Percentiles rank a stretch among this genome's conserved stretches.
These are phyloP conservation scores for Cephalopachus bancanus DNA, from an alignment of 2,797 vertebrate genomes.

Conservation along the genomic window DNA sequence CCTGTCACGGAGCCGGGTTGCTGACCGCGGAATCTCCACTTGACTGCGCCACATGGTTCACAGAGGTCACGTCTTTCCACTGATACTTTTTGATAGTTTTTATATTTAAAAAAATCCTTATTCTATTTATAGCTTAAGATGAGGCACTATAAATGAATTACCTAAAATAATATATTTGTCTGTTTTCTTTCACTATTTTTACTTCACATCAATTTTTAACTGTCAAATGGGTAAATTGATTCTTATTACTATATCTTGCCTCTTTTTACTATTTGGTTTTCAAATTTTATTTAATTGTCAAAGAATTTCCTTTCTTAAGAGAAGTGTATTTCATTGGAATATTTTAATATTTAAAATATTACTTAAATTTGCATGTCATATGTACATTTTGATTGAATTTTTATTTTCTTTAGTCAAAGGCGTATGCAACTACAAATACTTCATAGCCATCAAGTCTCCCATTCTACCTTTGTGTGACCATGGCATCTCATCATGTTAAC, in stretches of 20 bases:
- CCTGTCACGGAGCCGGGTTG: constrained; percentile 45
- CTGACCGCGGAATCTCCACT: constrained; percentile 56
- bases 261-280: constrained; percentile 82
- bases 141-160: constrained; percentile 77
- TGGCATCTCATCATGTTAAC: neutral
- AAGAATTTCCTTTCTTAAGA: constrained; percentile 77
- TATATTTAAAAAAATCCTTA: constrained; percentile 84
- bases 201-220: constrained; percentile 76
- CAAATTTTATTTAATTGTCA: constrained; percentile 77
- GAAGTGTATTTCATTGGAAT: neutral
- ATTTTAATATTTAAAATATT: constrained; percentile 55
- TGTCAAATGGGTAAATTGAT: constrained; percentile 77
- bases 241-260: constrained; percentile 66
- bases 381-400: constrained; percentile 52
- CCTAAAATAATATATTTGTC: constrained; percentile 85
- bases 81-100: constrained; percentile 88
- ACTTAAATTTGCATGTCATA: constrained; percentile 29
- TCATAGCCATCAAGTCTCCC: neutral
- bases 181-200: constrained; percentile 82
- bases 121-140: constrained; percentile 82
- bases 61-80: constrained; percentile 81
- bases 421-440: constrained; percentile 14
- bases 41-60: constrained; percentile 71
- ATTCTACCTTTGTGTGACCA: neutral
- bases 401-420: constrained; percentile 72